Evolutionary conservation across 2,797 vertebrate species (phyloP), one percentile per base, ranked within the genome.

Genomic region (Hypotaenidia philippensis): DNA sequence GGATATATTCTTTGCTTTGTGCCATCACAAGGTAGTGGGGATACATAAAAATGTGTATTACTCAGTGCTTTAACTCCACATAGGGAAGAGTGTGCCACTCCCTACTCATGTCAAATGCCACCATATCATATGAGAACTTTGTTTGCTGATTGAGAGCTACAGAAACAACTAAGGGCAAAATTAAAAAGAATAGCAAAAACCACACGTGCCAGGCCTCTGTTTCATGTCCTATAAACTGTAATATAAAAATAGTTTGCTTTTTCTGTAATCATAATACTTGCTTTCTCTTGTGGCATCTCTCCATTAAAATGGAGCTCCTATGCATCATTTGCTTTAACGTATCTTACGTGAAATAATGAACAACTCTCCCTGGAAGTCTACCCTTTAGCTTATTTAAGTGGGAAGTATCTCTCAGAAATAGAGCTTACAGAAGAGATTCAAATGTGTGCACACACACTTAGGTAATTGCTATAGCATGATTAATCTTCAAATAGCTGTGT

Each of bases 341-440:
- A 36, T 40, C 4, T 41, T n/a, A 9, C 0, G 0, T 1, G 2
- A 83, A 91, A 65, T 44, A 61, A 78, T 5, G 8, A n/a, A 63
- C 4, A 19, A 1, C 7, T 50, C 59, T 78, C 13, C 7, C 23
- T 45, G 13, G 6, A 71, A 55, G 3, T 40, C 18, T 23, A 16
- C 11, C 10, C 14, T 55, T 50, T 53, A 59, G 11, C 13, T 7
- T 29, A 40, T 44, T 40, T 71, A 55, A 75, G 23, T 40, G 23
- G 13, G 22, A 70, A 40, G 32, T 13, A 63, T 16, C 3, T 66
- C 11, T 68, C 68, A 88, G 52, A 90, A 71, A 34, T 14, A 40
- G 1, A 49, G n/a, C 9, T 82, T 41, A 13, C 5, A 32, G 34
- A n/a, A 69, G 21, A 69, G n/a, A 9, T 15, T 27, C 0, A 0